Evolutionary conservation across 53 echinoderm and acorn worm genomes (phyloP), one percentile per base, ranked within the genome.

Genomic region (Temnopleurus reevesii): DNA sequence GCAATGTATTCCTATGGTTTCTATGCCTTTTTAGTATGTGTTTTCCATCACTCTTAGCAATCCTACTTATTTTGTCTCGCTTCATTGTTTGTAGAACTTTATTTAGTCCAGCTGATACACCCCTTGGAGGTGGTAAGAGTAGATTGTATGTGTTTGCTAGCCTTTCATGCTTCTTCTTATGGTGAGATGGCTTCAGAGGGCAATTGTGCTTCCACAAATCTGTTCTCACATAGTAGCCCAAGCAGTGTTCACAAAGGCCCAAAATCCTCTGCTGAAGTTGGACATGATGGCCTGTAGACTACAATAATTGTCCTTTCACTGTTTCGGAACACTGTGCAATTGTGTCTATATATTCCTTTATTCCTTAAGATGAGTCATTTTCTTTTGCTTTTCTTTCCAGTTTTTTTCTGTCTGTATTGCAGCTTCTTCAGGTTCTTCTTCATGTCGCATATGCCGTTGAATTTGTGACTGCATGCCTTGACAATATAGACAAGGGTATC

Each of bases 241-340:
- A 61, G 81, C 92, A 92, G 26, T 92, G 89, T 82, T 89, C 89
- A 76, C 92, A 92, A n/a, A 51, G 92, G 92, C 44, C 89, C 92
- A 83, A 61, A 92, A 76, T 92, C 92, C 26, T 89, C 83, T 45
- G 77, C 79, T 84, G 58, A 19, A 18, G 84, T 84, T 89, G 57
- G 17, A 55, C 85, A 89, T 79, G 59, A 29, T 57, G 94, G 91
- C 35, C 91, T 77, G 49, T 93, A 89, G 7, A 91, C 36, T 43
- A 91, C 89, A 55, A 76, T 35, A 10, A 93, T 79, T 10, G 26
- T 56, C 35, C 94, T 91, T 79, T 76, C 49, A 23, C 94, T 91
- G 31, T 94, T 49, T 90, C 91, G 66, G 10, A 92, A 47, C 18
- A 94, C 94, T 35, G 63, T 55, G 33, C 54, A 80, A 64, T 94